A percentile compares a stretch with the other conserved stretches of the same genome.
Conservation (phyloP, 2,888 invertebrate genomes). For the Drosophila stalkeri region DNA sequence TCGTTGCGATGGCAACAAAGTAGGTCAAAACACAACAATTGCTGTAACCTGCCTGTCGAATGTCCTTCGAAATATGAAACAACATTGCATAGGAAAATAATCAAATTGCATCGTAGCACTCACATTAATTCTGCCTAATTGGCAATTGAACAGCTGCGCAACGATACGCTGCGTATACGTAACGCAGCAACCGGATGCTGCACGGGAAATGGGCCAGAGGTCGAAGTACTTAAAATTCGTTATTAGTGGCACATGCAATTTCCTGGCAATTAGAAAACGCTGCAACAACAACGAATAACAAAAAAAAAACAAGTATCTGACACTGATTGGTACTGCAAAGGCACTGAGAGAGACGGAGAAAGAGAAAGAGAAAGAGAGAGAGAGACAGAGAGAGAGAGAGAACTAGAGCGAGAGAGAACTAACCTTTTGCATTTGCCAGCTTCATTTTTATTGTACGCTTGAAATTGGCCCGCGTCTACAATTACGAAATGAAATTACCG, state of each 20-base stretch:
- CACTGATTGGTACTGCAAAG: slow-evolving; percentile 17
- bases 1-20: slow-evolving; percentile 38
- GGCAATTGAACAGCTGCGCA: slow-evolving; percentile 17
- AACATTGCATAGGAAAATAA: neutral
- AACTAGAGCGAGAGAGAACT: neutral
- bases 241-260: slow-evolving; percentile 39
- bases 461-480: slow-evolving; percentile 45
- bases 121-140: slow-evolving; percentile 38
- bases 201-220: neutral
- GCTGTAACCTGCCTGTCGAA: neutral
- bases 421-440: slow-evolving; percentile 50
- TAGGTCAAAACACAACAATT: slow-evolving; percentile 32
- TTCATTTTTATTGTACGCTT: neutral
- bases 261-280: slow-evolving; percentile 24
- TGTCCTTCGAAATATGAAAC: slow-evolving; percentile 13
- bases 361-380: too few species aligned
- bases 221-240: slow-evolving; percentile 20
- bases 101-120: slow-evolving; percentile 16
- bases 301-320: slow-evolving; percentile 3
- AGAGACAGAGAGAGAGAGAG: too few species aligned
- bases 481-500: slow-evolving; percentile 61
- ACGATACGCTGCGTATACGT: slow-evolving; percentile 19
- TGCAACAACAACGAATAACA: neutral
- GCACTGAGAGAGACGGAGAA: neutral
- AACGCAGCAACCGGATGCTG: slow-evolving; percentile 4